Percentiles rank a stretch among this genome's conserved stretches.
phyloP scores from a whole-genome alignment of 2,888 invertebrate species.

The Odontocolon sp. region DNA sequence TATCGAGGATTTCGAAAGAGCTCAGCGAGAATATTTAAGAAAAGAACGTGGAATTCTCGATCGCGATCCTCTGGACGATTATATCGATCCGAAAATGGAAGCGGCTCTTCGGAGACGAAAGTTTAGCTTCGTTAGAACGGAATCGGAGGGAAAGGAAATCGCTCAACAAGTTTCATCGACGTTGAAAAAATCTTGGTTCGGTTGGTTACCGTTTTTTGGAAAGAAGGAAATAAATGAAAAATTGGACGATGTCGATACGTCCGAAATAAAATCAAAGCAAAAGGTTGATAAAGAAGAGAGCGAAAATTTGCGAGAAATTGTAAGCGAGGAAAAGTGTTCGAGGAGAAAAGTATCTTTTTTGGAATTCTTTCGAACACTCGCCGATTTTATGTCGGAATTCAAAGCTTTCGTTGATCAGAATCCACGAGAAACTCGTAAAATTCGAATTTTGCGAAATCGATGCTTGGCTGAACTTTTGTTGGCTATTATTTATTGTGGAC shows the following conservation, averaged over 20 bases:
- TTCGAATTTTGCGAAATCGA: conserved; percentile 84
- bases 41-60: conserved; percentile 71
- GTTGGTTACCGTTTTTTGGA: conserved; percentile 71
- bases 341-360: conserved; percentile 65
- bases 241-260: conserved; percentile 68
- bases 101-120: conserved; percentile 67
- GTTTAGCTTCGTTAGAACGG: conserved; percentile 68
- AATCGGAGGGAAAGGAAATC: conserved; percentile 68
- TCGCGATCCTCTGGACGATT: conserved; percentile 63
- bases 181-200: conserved; percentile 69
- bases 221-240: conserved; percentile 64
- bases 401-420: conserved; percentile 82
- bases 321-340: conserved; percentile 52
- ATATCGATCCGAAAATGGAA: conserved; percentile 49
- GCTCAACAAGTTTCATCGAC: conserved; percentile 70
- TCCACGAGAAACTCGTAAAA: conserved; percentile 82
- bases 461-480: conserved; percentile 88
- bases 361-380: conserved; percentile 69
- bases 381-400: conserved; percentile 79
- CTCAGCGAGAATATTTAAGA: conserved; percentile 65
- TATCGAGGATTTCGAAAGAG: conserved; percentile 71
- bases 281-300: conserved; percentile 73
- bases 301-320: no score
- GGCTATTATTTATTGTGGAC: conserved; percentile 87
- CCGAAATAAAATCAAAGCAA: conserved; percentile 52